Conservation (phyloP, 2,888 invertebrate species). For the Tipula unca region DNA sequence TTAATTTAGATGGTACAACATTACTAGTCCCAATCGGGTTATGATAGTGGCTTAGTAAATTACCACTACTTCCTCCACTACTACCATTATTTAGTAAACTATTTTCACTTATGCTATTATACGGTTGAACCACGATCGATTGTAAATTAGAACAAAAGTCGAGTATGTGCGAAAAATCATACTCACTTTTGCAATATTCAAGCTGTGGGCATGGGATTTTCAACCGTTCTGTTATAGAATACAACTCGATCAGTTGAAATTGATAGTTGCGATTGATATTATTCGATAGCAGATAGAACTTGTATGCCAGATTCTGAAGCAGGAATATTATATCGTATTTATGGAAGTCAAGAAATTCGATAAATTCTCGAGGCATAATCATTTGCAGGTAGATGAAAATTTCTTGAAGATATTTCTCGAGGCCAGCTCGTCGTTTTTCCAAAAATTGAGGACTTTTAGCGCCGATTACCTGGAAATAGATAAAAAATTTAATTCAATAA, state of each 20-base stretch:
- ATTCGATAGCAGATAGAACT: neutral
- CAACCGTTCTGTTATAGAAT: conserved; percentile 82
- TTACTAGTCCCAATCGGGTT: conserved; percentile 67
- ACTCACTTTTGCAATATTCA: conserved; percentile 68
- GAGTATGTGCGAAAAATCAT: conserved; percentile 83
- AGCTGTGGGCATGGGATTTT: conserved; percentile 76
- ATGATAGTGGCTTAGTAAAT: neutral
- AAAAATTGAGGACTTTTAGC: conserved; percentile 84
- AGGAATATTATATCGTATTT: conserved; percentile 84
- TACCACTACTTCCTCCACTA: conserved; percentile 31
- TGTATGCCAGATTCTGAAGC: conserved; percentile 69
- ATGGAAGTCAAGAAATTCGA: conserved; percentile 80
- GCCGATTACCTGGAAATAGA: conserved; percentile 54
- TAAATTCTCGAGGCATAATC: conserved; percentile 71
- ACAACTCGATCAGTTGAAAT: conserved; percentile 54
- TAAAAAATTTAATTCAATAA: neutral
- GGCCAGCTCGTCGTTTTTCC: conserved; percentile 67
- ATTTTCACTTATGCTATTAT: neutral
- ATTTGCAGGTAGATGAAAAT: conserved; percentile 66
- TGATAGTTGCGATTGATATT: neutral
- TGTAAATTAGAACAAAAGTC: conserved; percentile 77
- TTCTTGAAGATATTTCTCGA: conserved; percentile 73
- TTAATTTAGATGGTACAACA: conserved; percentile 68
- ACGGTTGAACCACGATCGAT: conserved; percentile 35
- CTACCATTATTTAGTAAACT: conserved; percentile 47